Percentiles rank a stretch among this genome's conserved stretches.
Evolutionary conservation across 2,888 invertebrate species (phyloP).

Genomic region (Andrena marginata): DNA sequence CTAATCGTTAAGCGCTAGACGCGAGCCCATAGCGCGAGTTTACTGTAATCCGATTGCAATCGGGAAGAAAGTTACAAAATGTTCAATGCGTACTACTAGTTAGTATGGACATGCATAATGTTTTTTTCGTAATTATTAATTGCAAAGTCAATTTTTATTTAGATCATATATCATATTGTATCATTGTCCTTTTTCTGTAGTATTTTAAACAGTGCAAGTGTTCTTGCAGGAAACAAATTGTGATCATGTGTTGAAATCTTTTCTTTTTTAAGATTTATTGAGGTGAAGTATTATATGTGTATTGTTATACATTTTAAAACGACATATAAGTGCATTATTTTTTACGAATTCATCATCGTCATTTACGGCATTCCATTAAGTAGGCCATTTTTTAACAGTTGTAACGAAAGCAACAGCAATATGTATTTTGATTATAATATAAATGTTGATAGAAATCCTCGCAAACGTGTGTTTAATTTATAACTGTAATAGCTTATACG

Average conservation of each 20-base stretch:
- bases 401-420: slow-evolving; percentile 7
- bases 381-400: neutral
- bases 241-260: slow-evolving; percentile 10
- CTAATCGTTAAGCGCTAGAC: too few species aligned
- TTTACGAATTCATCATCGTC: slow-evolving; percentile 10
- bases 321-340: slow-evolving; percentile 5
- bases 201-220: neutral
- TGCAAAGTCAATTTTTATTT: slow-evolving; percentile 5
- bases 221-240: slow-evolving; percentile 13
- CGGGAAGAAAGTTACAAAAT: slow-evolving; percentile 2
- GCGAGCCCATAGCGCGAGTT: too few species aligned
- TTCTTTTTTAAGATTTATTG: slow-evolving; percentile 36
- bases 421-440: neutral
- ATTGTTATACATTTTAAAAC: slow-evolving; percentile 2
- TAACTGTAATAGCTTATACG: neutral
- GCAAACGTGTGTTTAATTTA: slow-evolving; percentile 6
- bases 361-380: slow-evolving; percentile 32
- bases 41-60: neutral
- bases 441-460: slow-evolving; percentile 12
- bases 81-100: neutral
- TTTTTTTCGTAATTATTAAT: slow-evolving; percentile 3
- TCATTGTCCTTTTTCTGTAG: neutral
- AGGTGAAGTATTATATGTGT: slow-evolving; percentile 27
- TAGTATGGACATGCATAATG: slow-evolving; percentile 4
- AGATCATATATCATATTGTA: neutral